A percentile compares a stretch with the other conserved stretches of the same genome.
These are phyloP conservation scores for Serripes groenlandicus DNA, from an alignment of 2,888 invertebrate species.

Conservation along the genomic window DNA sequence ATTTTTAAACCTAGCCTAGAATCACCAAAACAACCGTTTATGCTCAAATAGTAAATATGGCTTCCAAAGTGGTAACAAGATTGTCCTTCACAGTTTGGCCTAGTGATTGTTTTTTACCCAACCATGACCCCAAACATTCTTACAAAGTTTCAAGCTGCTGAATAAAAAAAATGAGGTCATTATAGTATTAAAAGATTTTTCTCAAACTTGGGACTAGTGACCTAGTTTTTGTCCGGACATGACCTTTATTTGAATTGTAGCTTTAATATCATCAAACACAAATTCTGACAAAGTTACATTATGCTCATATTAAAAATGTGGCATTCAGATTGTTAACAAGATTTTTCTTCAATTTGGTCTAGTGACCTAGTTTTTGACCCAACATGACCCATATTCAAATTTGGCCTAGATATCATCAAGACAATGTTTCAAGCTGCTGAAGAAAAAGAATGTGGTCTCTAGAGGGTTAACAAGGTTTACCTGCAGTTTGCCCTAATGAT, in stretches of 20 bases:
- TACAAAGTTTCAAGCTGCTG: too few species aligned
- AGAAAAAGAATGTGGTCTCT: background rate
- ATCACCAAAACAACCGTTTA: background rate
- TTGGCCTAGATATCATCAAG: background rate
- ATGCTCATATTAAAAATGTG: background rate
- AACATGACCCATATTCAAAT: background rate
- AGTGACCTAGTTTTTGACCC: background rate
- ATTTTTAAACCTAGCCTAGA: background rate
- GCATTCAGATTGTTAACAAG: background rate
- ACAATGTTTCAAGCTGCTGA: background rate
- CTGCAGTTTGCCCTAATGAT: background rate
- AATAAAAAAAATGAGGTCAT: background rate
- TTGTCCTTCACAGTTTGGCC: background rate
- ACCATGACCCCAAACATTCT: background rate
- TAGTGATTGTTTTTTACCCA: background rate
- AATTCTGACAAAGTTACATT: background rate
- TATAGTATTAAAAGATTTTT: background rate
- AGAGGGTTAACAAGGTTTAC: background rate
- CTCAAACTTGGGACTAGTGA: background rate
- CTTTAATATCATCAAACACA: background rate
- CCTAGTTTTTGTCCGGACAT: background rate
- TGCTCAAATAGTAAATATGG: background rate
- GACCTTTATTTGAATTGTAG: too few species aligned
- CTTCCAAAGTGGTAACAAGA: background rate
- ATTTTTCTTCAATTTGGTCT: background rate